phyloP scores from a whole-genome alignment of 2,888 invertebrate genomes.

The Eumerus sabulonum region DNA sequence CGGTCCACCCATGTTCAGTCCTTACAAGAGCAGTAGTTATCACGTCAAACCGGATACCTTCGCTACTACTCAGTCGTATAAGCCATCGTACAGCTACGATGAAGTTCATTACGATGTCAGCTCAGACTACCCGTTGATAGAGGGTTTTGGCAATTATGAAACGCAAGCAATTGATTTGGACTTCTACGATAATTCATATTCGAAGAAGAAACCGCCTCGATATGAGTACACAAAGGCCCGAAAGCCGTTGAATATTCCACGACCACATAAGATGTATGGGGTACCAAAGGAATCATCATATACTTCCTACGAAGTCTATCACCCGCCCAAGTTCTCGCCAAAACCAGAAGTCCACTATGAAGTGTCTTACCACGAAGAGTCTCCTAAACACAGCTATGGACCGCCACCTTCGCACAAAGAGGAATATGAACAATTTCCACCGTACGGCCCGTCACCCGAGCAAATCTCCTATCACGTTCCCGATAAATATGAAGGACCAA shows the following conservation, averaged over 20 bases:
- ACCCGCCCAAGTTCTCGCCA: not conserved
- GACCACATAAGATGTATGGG: slow-evolving; percentile 72
- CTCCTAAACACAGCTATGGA: slow-evolving; percentile 21
- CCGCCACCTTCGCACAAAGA: slow-evolving; percentile 24
- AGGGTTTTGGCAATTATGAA: slow-evolving; percentile 73
- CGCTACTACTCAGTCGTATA: slow-evolving; percentile 57
- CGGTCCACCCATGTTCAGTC: slow-evolving; percentile 71
- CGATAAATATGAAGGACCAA: slow-evolving; percentile 46
- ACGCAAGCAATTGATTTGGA: slow-evolving; percentile 75
- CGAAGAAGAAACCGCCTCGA: slow-evolving; percentile 71
- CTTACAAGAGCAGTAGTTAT: slow-evolving; percentile 68
- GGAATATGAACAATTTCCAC: slow-evolving; percentile 38
- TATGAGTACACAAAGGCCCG: slow-evolving; percentile 70
- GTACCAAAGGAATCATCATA: slow-evolving; percentile 66
- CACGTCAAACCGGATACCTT: slow-evolving; percentile 69
- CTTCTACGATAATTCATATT: slow-evolving; percentile 72
- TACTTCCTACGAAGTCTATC: slow-evolving; percentile 12
- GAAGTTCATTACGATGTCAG: slow-evolving; percentile 72
- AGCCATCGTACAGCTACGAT: slow-evolving; percentile 71
- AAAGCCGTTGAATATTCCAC: slow-evolving; percentile 22
- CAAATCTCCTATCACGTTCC: slow-evolving; percentile 62
- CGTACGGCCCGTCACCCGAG: slow-evolving; percentile 53
- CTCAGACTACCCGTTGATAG: slow-evolving; percentile 54
- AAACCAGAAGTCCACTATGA: slow-evolving; percentile 54
- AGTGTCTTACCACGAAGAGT: slow-evolving; percentile 53